Evolutionary conservation across 2,797 vertebrate species (phyloP), one percentile per base, ranked within the genome.

Genomic region (Acanthornis magna): DNA sequence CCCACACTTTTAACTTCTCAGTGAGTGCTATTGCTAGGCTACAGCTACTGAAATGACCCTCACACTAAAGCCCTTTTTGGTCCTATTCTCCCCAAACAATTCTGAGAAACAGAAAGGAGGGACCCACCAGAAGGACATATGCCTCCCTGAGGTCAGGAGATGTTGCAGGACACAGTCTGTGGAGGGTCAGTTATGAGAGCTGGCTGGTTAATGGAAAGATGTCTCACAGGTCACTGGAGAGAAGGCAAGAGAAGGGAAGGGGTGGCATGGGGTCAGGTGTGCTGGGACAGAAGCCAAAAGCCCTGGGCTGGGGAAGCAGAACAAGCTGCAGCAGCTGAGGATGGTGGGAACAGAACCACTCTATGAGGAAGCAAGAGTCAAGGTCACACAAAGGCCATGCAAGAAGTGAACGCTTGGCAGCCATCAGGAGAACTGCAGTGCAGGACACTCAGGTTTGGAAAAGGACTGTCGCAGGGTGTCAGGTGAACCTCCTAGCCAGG

Each of bases 1-100:
- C 34, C 53, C 29, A 61, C 22, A 92, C 95, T 90, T 95, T 96
- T 93, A 97, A 95, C 91, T 96, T 96, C 88, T 94, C n/a, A 57
- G 58, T 82, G 50, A 88, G 88, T 76, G 58, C 11, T 10, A 78
- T 95, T 97, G 95, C 96, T 95, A 97, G 96, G 96, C 85, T 97
- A 95, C 91, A 78, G 73, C 5, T n/a, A 63, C 36, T 2, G 21
- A 86, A 45, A 88, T 62, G 43, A 57, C 55, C 85, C 23, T 86
- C 45, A 81, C 78, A 75, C 13, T 8, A 29, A 45, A 84, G 51
- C 50, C 42, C 42, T 78, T 67, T 68, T 60, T 42, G 38, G 29
- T 26, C 58, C 54, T 45, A 65, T 77, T n/a, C 57, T 91, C 55
- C 23, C 58, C 16, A 57, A 67, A 58, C 22, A 48, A 13, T 54